Evolutionary conservation across 2,797 vertebrate species (phyloP), one percentile per base, ranked within the genome.

Genomic region (Coregonus suidteri): DNA sequence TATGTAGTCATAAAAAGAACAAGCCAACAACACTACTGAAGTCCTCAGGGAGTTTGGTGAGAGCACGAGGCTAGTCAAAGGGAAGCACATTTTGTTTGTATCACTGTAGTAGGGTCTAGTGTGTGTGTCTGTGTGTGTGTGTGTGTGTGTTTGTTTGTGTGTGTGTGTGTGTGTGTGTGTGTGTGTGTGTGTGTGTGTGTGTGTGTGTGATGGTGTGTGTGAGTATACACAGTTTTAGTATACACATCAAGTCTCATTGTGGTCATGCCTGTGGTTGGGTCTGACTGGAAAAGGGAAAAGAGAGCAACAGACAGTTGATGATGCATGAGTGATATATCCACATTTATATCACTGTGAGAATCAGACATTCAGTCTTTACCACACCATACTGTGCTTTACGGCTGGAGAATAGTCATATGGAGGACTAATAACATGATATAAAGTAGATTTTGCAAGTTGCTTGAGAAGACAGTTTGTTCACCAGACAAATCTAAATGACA

Each of bases 231-330:
- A 25, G 25, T 25, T 25, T 25, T 25, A 25, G 25, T 41, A 6
- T 7, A 56, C 65, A 47, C 54, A 79, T 79, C 66, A 31, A 77
- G 59, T 84, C 85, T 80, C 79, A 72, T 79, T 81, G 81, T 84
- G 83, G 83, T 78, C 18, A 53, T 37, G 71, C 66, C 82, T 89
- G 90, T 83, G 87, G 86, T 91, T 82, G 78, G 75, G 75, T 66
- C 20, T 75, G 75, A 69, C 76, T 76, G 69, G 71, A 86, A 83
- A 73, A 80, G 65, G 79, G 68, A 77, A 78, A 77, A 78, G 30
- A 66, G 56, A 74, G 25, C 79, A 65, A 83, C 85, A 85, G 78
- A 87, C 76, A 65, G n/a, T 79, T 59, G 18, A 53, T 69, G 76
- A 81, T 82, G 83, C 68, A 79, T 75, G 74, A 76, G 51, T 83